phyloP scores from a whole-genome alignment of 2,888 invertebrate species.

The Onchidella celtica region DNA sequence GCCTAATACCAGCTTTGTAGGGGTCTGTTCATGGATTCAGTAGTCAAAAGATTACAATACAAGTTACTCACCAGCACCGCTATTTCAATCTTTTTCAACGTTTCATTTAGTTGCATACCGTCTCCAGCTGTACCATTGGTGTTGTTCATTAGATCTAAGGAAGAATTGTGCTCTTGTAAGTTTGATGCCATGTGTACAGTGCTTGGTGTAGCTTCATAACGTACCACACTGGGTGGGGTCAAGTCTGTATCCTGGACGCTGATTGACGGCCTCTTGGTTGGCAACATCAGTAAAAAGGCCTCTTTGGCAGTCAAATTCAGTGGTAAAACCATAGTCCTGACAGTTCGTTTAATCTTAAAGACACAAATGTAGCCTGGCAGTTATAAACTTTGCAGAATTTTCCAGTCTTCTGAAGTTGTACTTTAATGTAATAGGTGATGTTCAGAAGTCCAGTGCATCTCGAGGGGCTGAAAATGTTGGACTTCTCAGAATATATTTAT shows the following conservation, averaged over 20 bases:
- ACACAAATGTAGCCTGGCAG: too few species aligned
- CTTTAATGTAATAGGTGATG: too few species aligned
- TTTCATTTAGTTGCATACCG: constrained; percentile 25
- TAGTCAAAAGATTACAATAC: too few species aligned
- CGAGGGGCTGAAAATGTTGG: too few species aligned
- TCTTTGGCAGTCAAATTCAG: constrained; percentile 3
- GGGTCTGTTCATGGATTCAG: too few species aligned
- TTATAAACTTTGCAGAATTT: too few species aligned
- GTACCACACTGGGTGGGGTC: neutral
- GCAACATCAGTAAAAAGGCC: neutral
- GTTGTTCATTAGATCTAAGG: neutral
- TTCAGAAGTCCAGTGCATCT: too few species aligned
- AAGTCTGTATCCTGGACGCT: neutral
- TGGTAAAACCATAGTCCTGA: constrained; percentile 4
- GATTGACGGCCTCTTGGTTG: neutral
- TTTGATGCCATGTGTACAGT: too few species aligned
- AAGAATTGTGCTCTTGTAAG: neutral
- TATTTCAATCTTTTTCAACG: constrained; percentile 40
- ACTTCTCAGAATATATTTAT: too few species aligned
- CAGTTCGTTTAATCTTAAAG: neutral
- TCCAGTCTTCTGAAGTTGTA: too few species aligned
- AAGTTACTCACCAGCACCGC: constrained; percentile 37
- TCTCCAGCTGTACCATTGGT: neutral
- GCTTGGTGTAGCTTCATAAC: too few species aligned
- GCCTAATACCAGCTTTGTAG: too few species aligned